These are phyloP conservation scores for Calyptomena viridis DNA, from an alignment of 2,113 vertebrate species.

Conservation along the genomic window DNA sequence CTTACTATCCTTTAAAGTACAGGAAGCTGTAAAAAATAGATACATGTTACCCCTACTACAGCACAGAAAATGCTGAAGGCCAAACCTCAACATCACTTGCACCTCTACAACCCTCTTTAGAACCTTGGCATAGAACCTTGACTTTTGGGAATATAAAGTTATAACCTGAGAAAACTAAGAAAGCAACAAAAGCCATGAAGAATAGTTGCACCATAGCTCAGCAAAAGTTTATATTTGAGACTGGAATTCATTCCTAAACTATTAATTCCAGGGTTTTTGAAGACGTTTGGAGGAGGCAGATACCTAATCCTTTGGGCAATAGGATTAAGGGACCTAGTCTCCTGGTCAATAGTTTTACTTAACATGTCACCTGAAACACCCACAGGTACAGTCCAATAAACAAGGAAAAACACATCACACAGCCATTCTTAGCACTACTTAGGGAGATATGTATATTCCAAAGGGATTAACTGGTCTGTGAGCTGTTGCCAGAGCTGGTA, in stretches of 20 bases:
- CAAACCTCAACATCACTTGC: not conserved
- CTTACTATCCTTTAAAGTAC: not conserved
- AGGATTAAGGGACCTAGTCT: not conserved
- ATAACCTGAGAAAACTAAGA: not conserved
- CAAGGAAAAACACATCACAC: not conserved
- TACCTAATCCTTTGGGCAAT: not conserved
- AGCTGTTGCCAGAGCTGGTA: not conserved
- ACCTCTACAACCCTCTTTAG: not conserved
- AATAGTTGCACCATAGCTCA: not conserved
- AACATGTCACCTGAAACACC: not conserved
- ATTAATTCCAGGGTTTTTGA: not conserved
- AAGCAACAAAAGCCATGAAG: not conserved
- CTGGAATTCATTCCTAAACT: not conserved
- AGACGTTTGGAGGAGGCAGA: not conserved
- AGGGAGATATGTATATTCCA: not conserved
- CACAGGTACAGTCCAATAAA: not conserved
- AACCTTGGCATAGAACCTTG: not conserved
- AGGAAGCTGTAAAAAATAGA: not conserved
- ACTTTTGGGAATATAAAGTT: not conserved
- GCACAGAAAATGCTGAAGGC: not conserved
- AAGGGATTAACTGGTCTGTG: not conserved
- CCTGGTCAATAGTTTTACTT: not conserved
- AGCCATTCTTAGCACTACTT: not conserved
- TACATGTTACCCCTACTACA: not conserved
- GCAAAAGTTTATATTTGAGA: not conserved